Percentiles rank a stretch among this genome's conserved stretches.
phyloP scores from a whole-genome alignment of 2,113 vertebrate genomes.

The Rhynchopsitta pachyrhyncha region DNA sequence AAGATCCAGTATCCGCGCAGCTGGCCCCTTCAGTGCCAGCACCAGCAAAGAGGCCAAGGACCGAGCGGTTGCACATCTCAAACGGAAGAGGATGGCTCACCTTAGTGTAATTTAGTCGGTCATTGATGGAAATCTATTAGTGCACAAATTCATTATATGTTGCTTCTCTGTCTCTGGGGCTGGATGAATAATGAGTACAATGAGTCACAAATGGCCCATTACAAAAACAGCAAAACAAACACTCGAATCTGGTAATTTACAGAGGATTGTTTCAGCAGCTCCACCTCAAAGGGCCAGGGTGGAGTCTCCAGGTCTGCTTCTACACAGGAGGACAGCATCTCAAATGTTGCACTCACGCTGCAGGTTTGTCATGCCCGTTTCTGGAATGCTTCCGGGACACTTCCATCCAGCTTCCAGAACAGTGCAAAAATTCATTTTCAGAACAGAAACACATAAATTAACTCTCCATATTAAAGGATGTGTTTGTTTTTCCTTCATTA shows the following conservation, averaged over 20 bases:
- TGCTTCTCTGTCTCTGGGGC: neutral
- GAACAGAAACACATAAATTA: neutral
- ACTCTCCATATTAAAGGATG: neutral
- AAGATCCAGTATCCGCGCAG: neutral
- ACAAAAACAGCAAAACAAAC: neutral
- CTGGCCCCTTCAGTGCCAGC: neutral
- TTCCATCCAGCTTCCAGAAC: neutral
- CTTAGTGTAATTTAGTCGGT: neutral
- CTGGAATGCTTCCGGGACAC: neutral
- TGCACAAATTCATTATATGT: neutral
- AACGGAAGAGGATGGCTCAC: neutral
- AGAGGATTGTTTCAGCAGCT: neutral
- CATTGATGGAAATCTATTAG: neutral
- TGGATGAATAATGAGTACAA: neutral
- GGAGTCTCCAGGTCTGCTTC: neutral
- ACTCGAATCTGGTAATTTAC: neutral
- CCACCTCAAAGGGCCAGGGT: neutral
- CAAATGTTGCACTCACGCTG: neutral
- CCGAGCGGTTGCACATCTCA: neutral
- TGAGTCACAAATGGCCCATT: neutral
- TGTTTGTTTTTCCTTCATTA: neutral
- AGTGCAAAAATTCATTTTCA: neutral
- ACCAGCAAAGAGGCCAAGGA: neutral
- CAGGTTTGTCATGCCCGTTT: neutral
- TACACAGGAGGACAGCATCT: neutral